Percentiles rank a stretch among this genome's conserved stretches.
Conservation (phyloP, 2,113 vertebrate genomes). For the Vombatus ursinus region DNA sequence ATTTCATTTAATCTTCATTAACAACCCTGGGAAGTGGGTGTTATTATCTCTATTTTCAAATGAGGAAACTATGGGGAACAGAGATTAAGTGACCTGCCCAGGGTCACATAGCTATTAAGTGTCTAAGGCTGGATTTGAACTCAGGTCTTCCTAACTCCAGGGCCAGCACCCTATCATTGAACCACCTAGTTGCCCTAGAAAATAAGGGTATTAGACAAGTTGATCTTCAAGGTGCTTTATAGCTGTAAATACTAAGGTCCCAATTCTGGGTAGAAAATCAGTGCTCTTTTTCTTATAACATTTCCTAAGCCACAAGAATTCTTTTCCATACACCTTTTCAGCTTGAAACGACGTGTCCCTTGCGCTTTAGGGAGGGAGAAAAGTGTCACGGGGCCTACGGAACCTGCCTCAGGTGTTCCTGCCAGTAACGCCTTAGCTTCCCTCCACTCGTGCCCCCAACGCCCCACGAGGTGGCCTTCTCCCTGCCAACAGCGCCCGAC, state of each 20-base stretch:
- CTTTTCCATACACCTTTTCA: not conserved
- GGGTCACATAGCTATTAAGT: not conserved
- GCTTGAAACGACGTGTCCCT: not conserved
- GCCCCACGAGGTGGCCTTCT: not conserved
- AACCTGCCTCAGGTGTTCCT: not conserved
- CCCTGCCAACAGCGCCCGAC: not conserved
- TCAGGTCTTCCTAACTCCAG: not conserved
- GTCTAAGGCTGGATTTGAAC: not conserved
- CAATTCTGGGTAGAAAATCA: not conserved
- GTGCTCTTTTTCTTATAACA: not conserved
- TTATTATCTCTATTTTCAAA: not conserved
- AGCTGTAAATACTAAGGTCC: not conserved
- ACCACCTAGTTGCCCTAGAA: not conserved
- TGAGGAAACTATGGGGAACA: not conserved
- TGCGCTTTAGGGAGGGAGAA: not conserved
- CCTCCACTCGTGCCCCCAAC: too few relatives aligned
- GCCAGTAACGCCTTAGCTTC: not conserved
- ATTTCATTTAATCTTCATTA: not conserved
- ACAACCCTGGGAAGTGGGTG: not conserved
- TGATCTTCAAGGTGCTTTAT: not conserved
- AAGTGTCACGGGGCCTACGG: not conserved
- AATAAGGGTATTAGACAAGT: not conserved
- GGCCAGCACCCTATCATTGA: not conserved
- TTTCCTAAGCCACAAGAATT: not conserved
- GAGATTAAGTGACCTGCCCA: not conserved